A percentile compares a stretch with the other conserved stretches of the same genome.
phyloP scores from a whole-genome alignment of 2,888 invertebrate genomes.

The Sarcophaga subvicina region DNA sequence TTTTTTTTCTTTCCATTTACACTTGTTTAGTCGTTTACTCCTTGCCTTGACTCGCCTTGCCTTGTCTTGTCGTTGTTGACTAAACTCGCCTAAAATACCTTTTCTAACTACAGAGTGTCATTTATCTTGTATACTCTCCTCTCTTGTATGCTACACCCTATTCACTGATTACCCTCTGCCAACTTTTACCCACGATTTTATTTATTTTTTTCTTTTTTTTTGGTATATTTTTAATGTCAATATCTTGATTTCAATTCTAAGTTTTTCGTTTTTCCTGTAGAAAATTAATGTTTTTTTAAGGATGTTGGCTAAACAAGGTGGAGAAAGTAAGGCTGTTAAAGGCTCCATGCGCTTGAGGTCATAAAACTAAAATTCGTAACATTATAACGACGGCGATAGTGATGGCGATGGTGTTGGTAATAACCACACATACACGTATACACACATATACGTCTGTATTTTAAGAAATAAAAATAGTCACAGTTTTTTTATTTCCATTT shows the following conservation, averaged over 20 bases:
- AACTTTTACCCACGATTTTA: neutral
- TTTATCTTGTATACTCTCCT: constrained; percentile 30
- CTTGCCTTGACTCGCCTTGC: neutral
- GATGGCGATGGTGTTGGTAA: too few relatives aligned
- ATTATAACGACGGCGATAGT: neutral
- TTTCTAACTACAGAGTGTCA: neutral
- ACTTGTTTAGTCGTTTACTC: neutral
- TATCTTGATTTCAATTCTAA: constrained; percentile 48
- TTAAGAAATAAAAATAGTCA: too few relatives aligned
- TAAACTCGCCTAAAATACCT: neutral
- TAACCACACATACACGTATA: too few relatives aligned
- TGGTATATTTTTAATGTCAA: constrained; percentile 24
- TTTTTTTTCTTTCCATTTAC: too few relatives aligned
- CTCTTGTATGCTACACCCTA: neutral
- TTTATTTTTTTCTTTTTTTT: neutral
- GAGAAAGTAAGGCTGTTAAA: neutral
- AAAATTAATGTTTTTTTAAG: constrained; percentile 53
- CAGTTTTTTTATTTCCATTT: neutral
- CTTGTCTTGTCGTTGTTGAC: neutral
- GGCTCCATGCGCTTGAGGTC: constrained; percentile 12
- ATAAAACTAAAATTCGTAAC: constrained; percentile 25
- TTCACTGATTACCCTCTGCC: neutral
- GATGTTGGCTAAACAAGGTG: neutral
- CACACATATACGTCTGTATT: too few relatives aligned
- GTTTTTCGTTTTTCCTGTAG: neutral